A percentile compares a stretch with the other conserved stretches of the same genome.
phyloP scores from a whole-genome alignment of 2,797 vertebrate genomes.

The Anabas testudineus region DNA sequence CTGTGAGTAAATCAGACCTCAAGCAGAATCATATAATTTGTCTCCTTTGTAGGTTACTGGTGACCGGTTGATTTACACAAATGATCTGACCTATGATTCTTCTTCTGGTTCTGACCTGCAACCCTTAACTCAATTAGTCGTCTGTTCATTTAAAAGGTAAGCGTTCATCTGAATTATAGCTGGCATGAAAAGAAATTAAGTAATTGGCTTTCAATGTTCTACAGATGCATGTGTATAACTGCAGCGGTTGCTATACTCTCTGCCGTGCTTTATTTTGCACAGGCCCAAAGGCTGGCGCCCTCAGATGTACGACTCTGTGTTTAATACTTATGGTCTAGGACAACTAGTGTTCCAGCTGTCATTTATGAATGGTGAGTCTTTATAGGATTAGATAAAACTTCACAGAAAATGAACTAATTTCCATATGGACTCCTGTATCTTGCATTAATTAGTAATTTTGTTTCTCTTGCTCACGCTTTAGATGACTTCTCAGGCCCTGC shows the following conservation, averaged over 20 bases:
- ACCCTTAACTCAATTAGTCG: constrained; percentile 57
- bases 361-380: constrained; percentile 79
- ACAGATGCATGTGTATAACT: not conserved
- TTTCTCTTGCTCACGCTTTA: constrained; percentile 41
- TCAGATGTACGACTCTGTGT: constrained; percentile 62
- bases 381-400: not conserved
- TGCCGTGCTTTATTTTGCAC: not conserved
- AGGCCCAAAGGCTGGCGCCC: constrained; percentile 78
- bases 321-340: constrained; percentile 66
- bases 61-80: constrained; percentile 66
- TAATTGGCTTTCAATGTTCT: not conserved
- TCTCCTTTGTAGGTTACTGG: constrained; percentile 71
- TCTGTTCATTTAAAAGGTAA: constrained; percentile 77
- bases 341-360: constrained; percentile 71
- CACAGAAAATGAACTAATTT: fast-evolving
- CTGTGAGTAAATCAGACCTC: fast-evolving
- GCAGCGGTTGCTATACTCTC: not conserved
- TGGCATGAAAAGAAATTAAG: not conserved
- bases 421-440: not conserved
- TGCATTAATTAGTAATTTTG: not conserved
- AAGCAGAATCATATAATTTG: not conserved
- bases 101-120: constrained; percentile 25
- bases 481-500: constrained; percentile 77
- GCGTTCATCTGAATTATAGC: not conserved
- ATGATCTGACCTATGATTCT: constrained; percentile 65